These are phyloP conservation scores for Calcarius lapponicus DNA, from an alignment of 2,797 vertebrate species.

Conservation along the genomic window DNA sequence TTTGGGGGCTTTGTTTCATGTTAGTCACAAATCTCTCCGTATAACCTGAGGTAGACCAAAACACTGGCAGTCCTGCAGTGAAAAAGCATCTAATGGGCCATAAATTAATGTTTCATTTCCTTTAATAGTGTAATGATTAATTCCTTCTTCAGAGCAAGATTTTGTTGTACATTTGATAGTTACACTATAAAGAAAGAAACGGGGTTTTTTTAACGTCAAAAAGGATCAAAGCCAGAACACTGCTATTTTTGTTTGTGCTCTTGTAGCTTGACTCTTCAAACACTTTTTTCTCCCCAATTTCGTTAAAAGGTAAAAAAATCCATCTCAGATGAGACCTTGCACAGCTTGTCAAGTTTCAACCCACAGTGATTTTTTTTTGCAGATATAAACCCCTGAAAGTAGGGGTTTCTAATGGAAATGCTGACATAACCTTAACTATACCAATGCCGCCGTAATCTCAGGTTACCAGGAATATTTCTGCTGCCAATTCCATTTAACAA, in stretches of 20 bases:
- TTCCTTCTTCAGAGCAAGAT: slow-evolving; percentile 43
- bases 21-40: slow-evolving; percentile 47
- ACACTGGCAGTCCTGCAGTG: background rate
- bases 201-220: background rate
- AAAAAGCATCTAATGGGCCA: slow-evolving; percentile 50
- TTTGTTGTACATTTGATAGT: slow-evolving; percentile 33
- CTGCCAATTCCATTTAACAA: slow-evolving; percentile 78
- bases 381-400: slow-evolving; percentile 63
- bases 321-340: slow-evolving; percentile 31
- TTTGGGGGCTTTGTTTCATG: slow-evolving; percentile 40
- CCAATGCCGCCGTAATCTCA: slow-evolving; percentile 58
- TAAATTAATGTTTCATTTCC: slow-evolving; percentile 68
- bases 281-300: slow-evolving; percentile 23
- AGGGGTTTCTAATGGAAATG: slow-evolving; percentile 61
- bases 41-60: slow-evolving; percentile 45
- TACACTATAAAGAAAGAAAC: slow-evolving; percentile 14
- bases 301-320: slow-evolving; percentile 28
- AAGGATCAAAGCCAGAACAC: slow-evolving; percentile 48
- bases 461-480: slow-evolving; percentile 74
- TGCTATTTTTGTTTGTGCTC: slow-evolving; percentile 50
- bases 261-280: slow-evolving; percentile 36
- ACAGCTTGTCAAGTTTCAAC: slow-evolving; percentile 66
- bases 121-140: slow-evolving; percentile 63
- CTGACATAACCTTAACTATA: slow-evolving; percentile 70
- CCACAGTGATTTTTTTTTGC: slow-evolving; percentile 52